Base-by-base conservation (phyloP, 2,888 invertebrate genomes). In the Volucella zonaria region DNA sequence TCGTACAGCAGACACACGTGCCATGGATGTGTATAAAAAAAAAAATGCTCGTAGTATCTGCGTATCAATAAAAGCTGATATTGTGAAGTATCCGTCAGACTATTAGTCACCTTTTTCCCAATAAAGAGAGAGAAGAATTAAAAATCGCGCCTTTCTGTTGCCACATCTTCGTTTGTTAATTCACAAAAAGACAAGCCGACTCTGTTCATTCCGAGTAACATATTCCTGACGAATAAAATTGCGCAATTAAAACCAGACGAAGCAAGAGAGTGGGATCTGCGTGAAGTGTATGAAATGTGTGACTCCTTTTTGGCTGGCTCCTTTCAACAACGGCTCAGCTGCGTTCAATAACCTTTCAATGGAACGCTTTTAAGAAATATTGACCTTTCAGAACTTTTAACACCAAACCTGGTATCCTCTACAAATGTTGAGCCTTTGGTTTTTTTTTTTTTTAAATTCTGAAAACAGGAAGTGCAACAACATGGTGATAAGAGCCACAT, bases 121-220 rank as follows among this genome's bases (percentile, higher is more conserved):
- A 40, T 40, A 70, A 70, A 70, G 49, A 58, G 8, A 70, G 49
- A 58, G 8, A 8, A 49, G 15, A 70, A 47, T 18, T 40, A 56
- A 12, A 56, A 56, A 14, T 11, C 12, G 9, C 23, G 14, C 14
- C 9, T 10, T 49, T 12, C 18, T 59, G 49, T 42, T 71, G 59
- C 40, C 42, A 71, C 59, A 71, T 14, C 42, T 4, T 49, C 47
- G 23, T 49, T 42, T 71, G 61, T 71, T 71, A 59, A 71, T 59
- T 42, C 14, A 52, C 14, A 54, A 54, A 31, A 59, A 8, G 6
- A 31, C 40, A 15, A 61, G 23, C 12, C 38, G 47, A 61, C 43
- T 18, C 43, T 43, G 38, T 9, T 8, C 14, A 58, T 58, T 47
- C 38, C 43, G 14, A 23, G 14, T 14, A n/a, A n/a, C n/a, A n/a